Evolutionary conservation across 2,888 invertebrate genomes (phyloP).

Genomic region (Oxycera nigricornis): DNA sequence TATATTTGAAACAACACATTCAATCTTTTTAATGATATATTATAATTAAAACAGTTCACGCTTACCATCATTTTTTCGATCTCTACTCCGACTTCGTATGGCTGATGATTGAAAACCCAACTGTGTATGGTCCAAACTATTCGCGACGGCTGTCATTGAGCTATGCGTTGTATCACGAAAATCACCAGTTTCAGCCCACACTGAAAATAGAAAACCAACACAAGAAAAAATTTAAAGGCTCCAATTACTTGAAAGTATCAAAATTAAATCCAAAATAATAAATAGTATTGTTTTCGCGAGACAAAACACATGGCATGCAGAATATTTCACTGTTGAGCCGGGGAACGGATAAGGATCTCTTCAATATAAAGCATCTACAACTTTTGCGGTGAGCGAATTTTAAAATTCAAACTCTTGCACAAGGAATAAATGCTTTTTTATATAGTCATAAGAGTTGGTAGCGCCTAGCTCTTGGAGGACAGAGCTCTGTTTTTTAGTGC

Average conservation of each 20-base stretch:
- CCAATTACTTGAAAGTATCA: constrained; percentile 38
- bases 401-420: not conserved
- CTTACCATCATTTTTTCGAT: constrained; percentile 68
- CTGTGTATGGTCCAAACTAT: constrained; percentile 71
- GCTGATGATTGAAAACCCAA: constrained; percentile 72
- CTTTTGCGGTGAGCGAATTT: not conserved
- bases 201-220: constrained; percentile 66
- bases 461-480: not conserved
- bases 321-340: not conserved
- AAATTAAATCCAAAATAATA: constrained; percentile 50
- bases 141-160: constrained; percentile 70
- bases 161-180: constrained; percentile 83
- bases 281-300: not conserved
- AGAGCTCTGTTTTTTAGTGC: constrained; percentile 52
- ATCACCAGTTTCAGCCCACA: constrained; percentile 89
- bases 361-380: not conserved
- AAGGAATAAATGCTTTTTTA: not conserved
- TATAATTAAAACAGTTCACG: not conserved
- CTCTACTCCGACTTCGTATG: constrained; percentile 71
- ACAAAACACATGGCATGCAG: not conserved
- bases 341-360: not conserved
- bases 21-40: no score
- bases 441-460: not conserved
- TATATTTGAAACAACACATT: no score
- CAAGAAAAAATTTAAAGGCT: constrained; percentile 45